Percentiles rank a stretch among this genome's conserved stretches.
phyloP scores from a whole-genome alignment of 2,888 invertebrate species.

The Biston betularia region DNA sequence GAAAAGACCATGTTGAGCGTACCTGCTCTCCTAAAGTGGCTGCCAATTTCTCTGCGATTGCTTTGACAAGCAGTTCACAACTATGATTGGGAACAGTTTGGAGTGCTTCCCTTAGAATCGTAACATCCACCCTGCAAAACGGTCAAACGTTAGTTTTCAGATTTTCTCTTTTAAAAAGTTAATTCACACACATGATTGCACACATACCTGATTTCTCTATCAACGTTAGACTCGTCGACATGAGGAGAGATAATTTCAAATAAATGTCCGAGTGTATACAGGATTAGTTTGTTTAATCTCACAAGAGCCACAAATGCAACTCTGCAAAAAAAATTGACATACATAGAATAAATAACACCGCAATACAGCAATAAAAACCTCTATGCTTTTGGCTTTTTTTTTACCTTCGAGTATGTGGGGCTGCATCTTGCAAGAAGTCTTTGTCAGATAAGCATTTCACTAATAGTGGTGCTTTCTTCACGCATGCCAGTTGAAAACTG shows the following conservation, averaged over 20 bases:
- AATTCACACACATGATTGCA: slow-evolving; percentile 8
- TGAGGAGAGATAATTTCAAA: slow-evolving; percentile 87
- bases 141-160: background rate
- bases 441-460: slow-evolving; percentile 79
- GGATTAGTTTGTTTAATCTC: slow-evolving; percentile 94
- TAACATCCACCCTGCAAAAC: slow-evolving; percentile 80
- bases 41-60: slow-evolving; percentile 93
- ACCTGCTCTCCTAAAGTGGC: slow-evolving; percentile 93
- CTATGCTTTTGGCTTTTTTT: background rate
- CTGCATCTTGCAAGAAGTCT: slow-evolving; percentile 80
- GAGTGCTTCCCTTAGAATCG: slow-evolving; percentile 93
- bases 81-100: slow-evolving; percentile 93
- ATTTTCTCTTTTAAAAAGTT: slow-evolving; percentile 21
- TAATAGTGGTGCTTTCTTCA: slow-evolving; percentile 84
- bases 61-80: slow-evolving; percentile 94
- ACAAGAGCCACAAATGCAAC: slow-evolving; percentile 95
- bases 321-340: slow-evolving; percentile 79
- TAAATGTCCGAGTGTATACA: slow-evolving; percentile 94
- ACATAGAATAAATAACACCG: slow-evolving; percentile 3
- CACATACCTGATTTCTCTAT: slow-evolving; percentile 74
- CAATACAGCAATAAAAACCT: background rate
- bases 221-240: slow-evolving; percentile 75
- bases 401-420: slow-evolving; percentile 80
- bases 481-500: slow-evolving; percentile 86
- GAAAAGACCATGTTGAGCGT: slow-evolving; percentile 22